Conservation (phyloP, 2,113 vertebrate species). For the human region GRCh38 chr4:81429001-81429500, state of each 20-base stretch:
- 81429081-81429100: too few species aligned
- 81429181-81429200: not conserved
- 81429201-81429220: not conserved
- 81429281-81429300: not conserved
- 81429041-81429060: rapidly evolving
- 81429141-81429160: rapidly evolving
- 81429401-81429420: too few species aligned
- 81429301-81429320: not conserved
- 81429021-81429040: too few species aligned
- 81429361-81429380: not conserved
- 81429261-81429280: not conserved
- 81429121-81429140: not conserved
- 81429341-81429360: not conserved
- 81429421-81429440: too few species aligned
- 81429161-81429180: not conserved
- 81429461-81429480: too few species aligned
- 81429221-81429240: not conserved
- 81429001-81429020: too few species aligned
- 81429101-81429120: not conserved
- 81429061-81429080: not conserved
- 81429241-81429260: rapidly evolving
- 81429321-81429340: not conserved
- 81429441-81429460: too few species aligned
- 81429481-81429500: too few species aligned
- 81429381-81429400: too few species aligned